Conservation (phyloP, 1,140 invertebrate species). For the Drosophila tsacasi region DNA sequence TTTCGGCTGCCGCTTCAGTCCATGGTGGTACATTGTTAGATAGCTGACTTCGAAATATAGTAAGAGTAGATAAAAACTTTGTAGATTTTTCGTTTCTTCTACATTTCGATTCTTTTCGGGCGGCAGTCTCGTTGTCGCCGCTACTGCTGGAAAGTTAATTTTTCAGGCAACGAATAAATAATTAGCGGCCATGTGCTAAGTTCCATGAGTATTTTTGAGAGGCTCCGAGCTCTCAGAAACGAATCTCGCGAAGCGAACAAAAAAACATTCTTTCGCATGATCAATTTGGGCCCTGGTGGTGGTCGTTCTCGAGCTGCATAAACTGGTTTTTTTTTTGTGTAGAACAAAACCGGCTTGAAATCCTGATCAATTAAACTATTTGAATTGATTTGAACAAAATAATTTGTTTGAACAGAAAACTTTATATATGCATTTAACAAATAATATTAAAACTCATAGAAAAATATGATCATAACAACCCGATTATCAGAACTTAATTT, state of each 20-base stretch:
- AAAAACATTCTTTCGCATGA: slow-evolving; percentile 76
- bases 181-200: slow-evolving; percentile 79
- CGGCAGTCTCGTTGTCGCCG: slow-evolving; percentile 71
- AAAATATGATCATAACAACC: no score
- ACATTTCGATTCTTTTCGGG: slow-evolving; percentile 14
- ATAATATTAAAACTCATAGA: no score
- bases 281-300: slow-evolving; percentile 55
- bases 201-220: slow-evolving; percentile 68
- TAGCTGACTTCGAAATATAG: neutral
- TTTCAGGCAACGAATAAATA: slow-evolving; percentile 84
- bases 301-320: slow-evolving; percentile 41
- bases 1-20: slow-evolving; percentile 58
- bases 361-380: slow-evolving; percentile 32
- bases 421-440: neutral
- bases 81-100: slow-evolving; percentile 5
- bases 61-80: slow-evolving; percentile 34
- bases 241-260: slow-evolving; percentile 46
- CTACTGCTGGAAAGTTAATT: slow-evolving; percentile 73
- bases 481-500: no score
- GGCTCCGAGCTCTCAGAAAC: slow-evolving; percentile 20
- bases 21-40: slow-evolving; percentile 34
- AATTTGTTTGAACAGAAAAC: slow-evolving; percentile 21
- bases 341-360: slow-evolving; percentile 29
- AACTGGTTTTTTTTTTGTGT: slow-evolving; percentile 58
- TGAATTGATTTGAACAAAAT: slow-evolving; percentile 26